A percentile compares a stretch with the other conserved stretches of the same genome.
These are phyloP conservation scores for Pentalonia nigronervosa DNA, from an alignment of 1,140 invertebrate species.

Conservation along the genomic window DNA sequence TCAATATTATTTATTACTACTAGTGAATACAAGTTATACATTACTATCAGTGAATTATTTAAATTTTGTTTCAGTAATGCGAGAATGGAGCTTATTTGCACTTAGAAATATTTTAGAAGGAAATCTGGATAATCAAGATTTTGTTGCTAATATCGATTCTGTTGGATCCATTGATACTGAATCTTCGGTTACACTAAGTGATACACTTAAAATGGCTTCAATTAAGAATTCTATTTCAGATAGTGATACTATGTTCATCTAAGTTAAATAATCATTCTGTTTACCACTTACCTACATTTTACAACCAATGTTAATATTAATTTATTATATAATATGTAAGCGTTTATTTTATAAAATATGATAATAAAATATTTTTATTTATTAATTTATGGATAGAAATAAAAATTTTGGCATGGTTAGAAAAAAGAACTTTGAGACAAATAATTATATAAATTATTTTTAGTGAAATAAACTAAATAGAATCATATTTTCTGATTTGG, in stretches of 20 bases:
- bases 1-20: background rate
- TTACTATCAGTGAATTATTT: background rate
- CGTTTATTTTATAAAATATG: too few species aligned
- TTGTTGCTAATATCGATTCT: conserved; percentile 45
- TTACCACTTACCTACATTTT: background rate
- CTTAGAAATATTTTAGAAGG: conserved; percentile 52
- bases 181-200: conserved; percentile 1
- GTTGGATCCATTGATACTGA: conserved; percentile 19
- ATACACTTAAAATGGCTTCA: conserved; percentile 11
- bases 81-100: conserved; percentile 49
- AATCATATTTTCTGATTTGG: too few species aligned
- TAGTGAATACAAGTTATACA: background rate
- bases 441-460: too few species aligned
- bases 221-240: conserved; percentile 38
- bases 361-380: too few species aligned
- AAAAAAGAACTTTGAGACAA: too few species aligned
- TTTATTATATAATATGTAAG: background rate
- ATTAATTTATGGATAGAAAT: too few species aligned
- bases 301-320: background rate
- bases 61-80: conserved; percentile 46
- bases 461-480: too few species aligned
- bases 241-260: conserved; percentile 7
- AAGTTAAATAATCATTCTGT: background rate
- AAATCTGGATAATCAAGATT: conserved; percentile 38
- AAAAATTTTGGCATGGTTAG: too few species aligned